Base-by-base conservation (phyloP, 2,113 vertebrate species). In the Campylorhamphus procurvoides region DNA sequence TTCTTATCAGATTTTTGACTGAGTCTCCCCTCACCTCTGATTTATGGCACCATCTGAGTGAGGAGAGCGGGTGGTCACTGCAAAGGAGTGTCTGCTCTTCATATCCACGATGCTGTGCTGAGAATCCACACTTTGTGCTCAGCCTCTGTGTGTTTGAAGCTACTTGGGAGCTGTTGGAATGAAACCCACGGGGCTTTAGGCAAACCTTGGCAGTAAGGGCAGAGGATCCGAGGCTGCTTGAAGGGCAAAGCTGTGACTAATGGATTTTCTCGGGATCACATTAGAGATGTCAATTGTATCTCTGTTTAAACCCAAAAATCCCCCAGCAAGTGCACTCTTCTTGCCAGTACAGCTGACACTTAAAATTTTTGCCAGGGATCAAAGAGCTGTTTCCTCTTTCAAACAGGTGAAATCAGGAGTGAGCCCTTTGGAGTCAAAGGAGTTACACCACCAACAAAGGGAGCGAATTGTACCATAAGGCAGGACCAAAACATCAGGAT, bases 201-300 rank as follows among this genome's bases (percentile, higher is more conserved):
- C 49, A 87, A 74, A 87, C 49, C 33, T 93, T 73, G 62, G 40
- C 44, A 93, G 82, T 40, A 56, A 87, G 76, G 46, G 53, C 33
- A 55, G 81, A 83, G n/a, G 42, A 60, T 94, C 47, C 8, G 4
- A 58, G 87, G 90, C 52, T 94, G 60, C 58, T 78, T 44, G 55
- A 78, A 74, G 49, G 67, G 11, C 18, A 25, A 68, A 35, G n/a
- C 63, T 91, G 68, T 95, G 56, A 90, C 87, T 83, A 88, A 94
- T 28, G 47, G 63, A 74, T 96, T 90, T 97, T 87, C 55, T 85
- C 1, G 6, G 93, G 85, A 94, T 89, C 87, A 71, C n/a, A 68
- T 75, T 78, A 71, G 75, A 89, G 74, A 72, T 68, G n/a, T 52
- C 80, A 82, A 95, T 87, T 89, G 28, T 80, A 58, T 80, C 59